Percentiles rank a stretch among this genome's conserved stretches.
phyloP scores from a whole-genome alignment of 2,888 invertebrate species.

The Dione vanillae region DNA sequence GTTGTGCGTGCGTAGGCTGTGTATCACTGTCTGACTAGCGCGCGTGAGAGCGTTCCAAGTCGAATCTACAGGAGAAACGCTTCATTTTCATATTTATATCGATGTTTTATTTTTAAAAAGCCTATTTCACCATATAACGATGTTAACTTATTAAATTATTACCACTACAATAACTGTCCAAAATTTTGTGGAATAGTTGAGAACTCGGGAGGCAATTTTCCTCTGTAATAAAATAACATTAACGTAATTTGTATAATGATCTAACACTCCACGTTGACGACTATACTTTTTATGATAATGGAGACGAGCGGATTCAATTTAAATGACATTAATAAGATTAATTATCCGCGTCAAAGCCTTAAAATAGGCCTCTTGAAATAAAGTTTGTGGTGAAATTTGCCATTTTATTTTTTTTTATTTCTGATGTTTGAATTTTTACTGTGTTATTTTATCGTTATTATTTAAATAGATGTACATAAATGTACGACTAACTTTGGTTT shows the following conservation, averaged over 20 bases:
- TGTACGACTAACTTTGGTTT: conserved; percentile 38
- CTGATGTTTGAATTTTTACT: conserved; percentile 44
- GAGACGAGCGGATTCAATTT: conserved; percentile 52
- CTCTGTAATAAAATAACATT: conserved; percentile 38
- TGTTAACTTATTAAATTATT: not conserved
- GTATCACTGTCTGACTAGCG: conserved; percentile 83
- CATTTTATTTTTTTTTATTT: conserved; percentile 38
- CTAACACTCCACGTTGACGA: conserved; percentile 47
- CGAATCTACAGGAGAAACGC: conserved; percentile 62
- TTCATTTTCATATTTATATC: conserved; percentile 43
- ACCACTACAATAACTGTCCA: not conserved
- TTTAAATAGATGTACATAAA: conserved; percentile 39
- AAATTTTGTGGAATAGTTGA: conserved; percentile 6
- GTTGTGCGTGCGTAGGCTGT: conserved; percentile 85
- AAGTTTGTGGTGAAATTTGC: conserved; percentile 51
- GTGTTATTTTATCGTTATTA: conserved; percentile 39
- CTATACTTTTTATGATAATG: conserved; percentile 52
- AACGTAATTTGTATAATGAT: conserved; percentile 48
- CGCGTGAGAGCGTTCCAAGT: conserved; percentile 77
- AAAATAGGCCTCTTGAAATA: conserved; percentile 45
- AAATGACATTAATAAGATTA: conserved; percentile 53
- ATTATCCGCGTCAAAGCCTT: conserved; percentile 51
- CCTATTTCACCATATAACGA: conserved; percentile 39
- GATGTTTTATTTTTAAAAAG: conserved; percentile 36
- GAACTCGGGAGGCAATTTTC: conserved; percentile 12